Percentiles rank a stretch among this genome's conserved stretches.
Conservation (phyloP, 2,797 vertebrate genomes). For the Gymnocypris eckloni region DNA sequence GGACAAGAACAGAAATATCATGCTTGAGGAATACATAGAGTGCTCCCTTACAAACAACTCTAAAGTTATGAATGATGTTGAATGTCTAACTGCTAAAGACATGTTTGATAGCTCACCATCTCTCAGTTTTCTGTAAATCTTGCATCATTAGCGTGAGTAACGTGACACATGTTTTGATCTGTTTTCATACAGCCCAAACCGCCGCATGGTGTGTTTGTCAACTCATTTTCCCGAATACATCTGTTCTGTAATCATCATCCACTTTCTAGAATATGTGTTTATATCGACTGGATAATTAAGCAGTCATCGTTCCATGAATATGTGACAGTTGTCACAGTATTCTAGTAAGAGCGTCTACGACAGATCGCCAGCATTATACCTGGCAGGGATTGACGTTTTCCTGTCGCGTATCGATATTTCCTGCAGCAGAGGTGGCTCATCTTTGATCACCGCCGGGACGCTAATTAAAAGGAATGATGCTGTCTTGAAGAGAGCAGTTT, state of each 20-base stretch:
- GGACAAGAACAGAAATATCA: background rate
- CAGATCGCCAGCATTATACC: constrained; percentile 56
- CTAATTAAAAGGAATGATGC: constrained; percentile 82
- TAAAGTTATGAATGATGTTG: constrained; percentile 8
- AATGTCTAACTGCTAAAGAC: constrained; percentile 24
- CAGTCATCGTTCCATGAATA: constrained; percentile 69
- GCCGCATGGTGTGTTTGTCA: constrained; percentile 41
- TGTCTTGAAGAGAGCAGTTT: constrained; percentile 72
- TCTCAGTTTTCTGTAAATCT: constrained; percentile 25
- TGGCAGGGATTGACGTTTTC: constrained; percentile 65
- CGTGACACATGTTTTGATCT: constrained; percentile 34
- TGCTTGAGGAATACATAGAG: background rate
- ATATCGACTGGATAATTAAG: constrained; percentile 80
- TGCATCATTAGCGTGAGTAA: constrained; percentile 42
- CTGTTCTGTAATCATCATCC: constrained; percentile 45
- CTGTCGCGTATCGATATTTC: constrained; percentile 68
- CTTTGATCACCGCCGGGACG: constrained; percentile 76
- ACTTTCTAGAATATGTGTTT: constrained; percentile 60
- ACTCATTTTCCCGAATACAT: constrained; percentile 33
- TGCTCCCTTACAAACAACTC: background rate
- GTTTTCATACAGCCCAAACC: constrained; percentile 34
- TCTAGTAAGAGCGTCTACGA: constrained; percentile 42
- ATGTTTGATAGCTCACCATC: constrained; percentile 37
- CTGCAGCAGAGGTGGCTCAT: constrained; percentile 70
- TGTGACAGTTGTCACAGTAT: constrained; percentile 72